Conservation (phyloP, 1,140 invertebrate species). For the Lucilia sericata region DNA sequence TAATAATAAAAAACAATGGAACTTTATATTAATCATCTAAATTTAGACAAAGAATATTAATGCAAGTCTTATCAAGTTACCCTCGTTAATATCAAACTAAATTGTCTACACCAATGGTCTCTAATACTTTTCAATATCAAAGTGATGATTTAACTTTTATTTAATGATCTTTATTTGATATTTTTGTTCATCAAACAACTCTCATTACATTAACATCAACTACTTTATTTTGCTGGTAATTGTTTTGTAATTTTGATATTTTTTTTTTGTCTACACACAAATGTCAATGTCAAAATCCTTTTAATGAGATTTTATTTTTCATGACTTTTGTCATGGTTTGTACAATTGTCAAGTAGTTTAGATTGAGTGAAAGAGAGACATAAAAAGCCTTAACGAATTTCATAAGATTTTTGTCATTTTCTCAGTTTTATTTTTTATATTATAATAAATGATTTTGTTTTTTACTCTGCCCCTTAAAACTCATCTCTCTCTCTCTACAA, state of each 20-base stretch:
- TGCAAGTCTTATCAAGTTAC: too few species aligned
- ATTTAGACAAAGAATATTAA: too few species aligned
- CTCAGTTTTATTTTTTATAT: background rate
- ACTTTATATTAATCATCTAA: too few species aligned
- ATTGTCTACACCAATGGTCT: background rate
- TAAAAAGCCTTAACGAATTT: conserved; percentile 12
- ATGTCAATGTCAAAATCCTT: conserved; percentile 11
- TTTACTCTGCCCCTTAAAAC: background rate
- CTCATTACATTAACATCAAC: background rate
- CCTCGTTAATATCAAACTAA: too few species aligned
- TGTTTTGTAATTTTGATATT: conserved; percentile 14
- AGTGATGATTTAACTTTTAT: background rate
- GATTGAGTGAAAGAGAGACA: background rate
- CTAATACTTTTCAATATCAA: background rate
- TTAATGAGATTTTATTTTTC: conserved; percentile 8
- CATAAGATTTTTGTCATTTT: background rate
- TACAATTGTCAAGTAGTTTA: conserved; percentile 34
- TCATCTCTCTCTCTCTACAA: background rate
- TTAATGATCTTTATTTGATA: background rate
- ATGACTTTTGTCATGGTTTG: conserved; percentile 33
- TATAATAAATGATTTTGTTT: background rate
- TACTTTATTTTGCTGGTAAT: conserved; percentile 11
- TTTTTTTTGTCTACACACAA: background rate
- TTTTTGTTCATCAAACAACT: background rate
- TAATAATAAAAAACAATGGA: too few species aligned